Percentiles rank a stretch among this genome's conserved stretches.
Conservation (phyloP, 2,113 vertebrate genomes). For the Apteryx owenii region DNA sequence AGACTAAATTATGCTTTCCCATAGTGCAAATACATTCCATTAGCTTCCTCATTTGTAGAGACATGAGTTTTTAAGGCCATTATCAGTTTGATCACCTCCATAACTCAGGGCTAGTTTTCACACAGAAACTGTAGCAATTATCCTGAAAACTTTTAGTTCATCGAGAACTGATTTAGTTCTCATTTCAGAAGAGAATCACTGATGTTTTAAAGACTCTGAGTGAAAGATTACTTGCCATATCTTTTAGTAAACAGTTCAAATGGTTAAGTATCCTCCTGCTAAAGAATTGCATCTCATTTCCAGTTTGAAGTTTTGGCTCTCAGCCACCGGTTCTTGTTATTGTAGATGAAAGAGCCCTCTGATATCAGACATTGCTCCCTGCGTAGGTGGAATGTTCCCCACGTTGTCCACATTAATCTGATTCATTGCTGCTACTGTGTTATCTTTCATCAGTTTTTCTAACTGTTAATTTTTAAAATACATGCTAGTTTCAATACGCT, state of each 20-base stretch:
- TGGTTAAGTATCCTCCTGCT: neutral
- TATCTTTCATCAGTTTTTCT: constrained; percentile 43
- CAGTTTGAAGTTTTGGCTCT: constrained; percentile 22
- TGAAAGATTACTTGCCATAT: neutral
- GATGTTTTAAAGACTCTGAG: neutral
- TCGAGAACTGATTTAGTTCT: neutral
- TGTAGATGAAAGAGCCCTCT: constrained; percentile 40
- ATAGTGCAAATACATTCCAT: neutral
- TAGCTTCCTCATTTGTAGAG: neutral
- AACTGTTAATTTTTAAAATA: constrained; percentile 44
- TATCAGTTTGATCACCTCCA: neutral
- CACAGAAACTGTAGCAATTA: neutral
- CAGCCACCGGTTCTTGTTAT: constrained; percentile 18
- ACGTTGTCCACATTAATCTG: constrained; percentile 39
- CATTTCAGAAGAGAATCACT: neutral
- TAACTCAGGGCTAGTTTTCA: neutral
- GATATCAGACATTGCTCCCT: constrained; percentile 20
- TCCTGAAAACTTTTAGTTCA: neutral
- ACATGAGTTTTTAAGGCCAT: neutral
- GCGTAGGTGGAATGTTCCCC: constrained; percentile 34
- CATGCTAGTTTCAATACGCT: neutral
- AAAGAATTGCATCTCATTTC: constrained; percentile 19
- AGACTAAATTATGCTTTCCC: neutral
- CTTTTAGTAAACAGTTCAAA: neutral
- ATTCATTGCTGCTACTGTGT: constrained; percentile 4